A percentile compares a stretch with the other conserved stretches of the same genome.
phyloP scores from a whole-genome alignment of 1,140 invertebrate genomes.

The Magallana ariakensis region DNA sequence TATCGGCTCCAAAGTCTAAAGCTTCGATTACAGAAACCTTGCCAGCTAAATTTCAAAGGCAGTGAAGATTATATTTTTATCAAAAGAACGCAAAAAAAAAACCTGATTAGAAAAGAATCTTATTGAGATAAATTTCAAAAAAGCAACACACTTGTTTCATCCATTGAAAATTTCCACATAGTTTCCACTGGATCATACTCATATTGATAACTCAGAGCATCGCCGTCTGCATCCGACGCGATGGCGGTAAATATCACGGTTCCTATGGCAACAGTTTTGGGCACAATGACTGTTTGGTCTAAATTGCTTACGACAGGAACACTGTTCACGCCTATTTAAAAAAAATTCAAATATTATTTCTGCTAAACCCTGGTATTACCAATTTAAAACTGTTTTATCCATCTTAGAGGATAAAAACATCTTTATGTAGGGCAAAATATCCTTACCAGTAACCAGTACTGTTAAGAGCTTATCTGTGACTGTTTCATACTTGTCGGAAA shows the following conservation, averaged over 20 bases:
- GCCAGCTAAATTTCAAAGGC: background rate
- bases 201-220: background rate
- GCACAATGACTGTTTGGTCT: constrained; percentile 16
- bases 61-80: background rate
- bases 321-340: background rate
- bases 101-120: background rate
- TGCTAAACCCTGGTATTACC: background rate
- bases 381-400: too few relatives aligned
- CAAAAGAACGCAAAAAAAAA: background rate
- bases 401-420: too few relatives aligned
- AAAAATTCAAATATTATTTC: background rate
- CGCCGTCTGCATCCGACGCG: background rate
- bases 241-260: constrained; percentile 17
- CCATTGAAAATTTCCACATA: background rate
- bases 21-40: constrained; percentile 2
- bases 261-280: constrained; percentile 8
- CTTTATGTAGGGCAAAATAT: too few relatives aligned
- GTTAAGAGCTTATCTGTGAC: background rate
- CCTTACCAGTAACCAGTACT: background rate
- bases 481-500: background rate
- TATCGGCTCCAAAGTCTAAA: background rate
- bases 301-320: constrained; percentile 2
- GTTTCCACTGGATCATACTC: background rate
- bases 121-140: background rate
- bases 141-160: background rate